Percentiles rank a stretch among this genome's conserved stretches.
Evolutionary conservation across 2,888 invertebrate species (phyloP).

Genomic region (Lobophora halterata): DNA sequence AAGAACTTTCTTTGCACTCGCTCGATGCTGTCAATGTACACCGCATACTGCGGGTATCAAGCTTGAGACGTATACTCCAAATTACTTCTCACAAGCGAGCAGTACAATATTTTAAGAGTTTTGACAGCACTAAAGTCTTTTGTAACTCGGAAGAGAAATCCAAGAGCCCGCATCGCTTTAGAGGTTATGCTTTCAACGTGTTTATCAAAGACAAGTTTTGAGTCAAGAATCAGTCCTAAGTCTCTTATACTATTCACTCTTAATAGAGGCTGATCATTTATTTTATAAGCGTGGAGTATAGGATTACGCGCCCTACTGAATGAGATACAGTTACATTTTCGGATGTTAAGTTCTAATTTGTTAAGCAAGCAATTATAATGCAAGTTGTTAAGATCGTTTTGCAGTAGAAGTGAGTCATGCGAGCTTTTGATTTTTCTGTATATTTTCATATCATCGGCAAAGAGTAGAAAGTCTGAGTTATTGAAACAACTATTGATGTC

Average conservation of each 20-base stretch:
- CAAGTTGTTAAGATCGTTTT: not conserved
- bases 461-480: not conserved
- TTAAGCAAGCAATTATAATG: not conserved
- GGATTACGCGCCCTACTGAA: not conserved
- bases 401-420: not conserved
- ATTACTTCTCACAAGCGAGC: not conserved
- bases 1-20: not conserved
- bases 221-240: not conserved
- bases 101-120: not conserved
- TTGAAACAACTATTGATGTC: not conserved
- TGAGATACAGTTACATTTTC: not conserved
- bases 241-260: not conserved
- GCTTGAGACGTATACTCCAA: not conserved
- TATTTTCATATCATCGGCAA: not conserved
- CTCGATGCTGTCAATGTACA: not conserved
- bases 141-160: not conserved
- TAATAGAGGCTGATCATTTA: not conserved
- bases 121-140: not conserved
- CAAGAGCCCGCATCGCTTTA: not conserved
- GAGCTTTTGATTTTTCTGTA: not conserved
- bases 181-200: not conserved
- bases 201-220: not conserved
- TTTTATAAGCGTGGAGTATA: not conserved
- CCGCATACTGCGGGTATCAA: not conserved
- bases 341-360: not conserved